Percentiles rank a stretch among this genome's conserved stretches.
phyloP scores from a whole-genome alignment of 2,797 vertebrate species.

The Coracias cyanogaster region DNA sequence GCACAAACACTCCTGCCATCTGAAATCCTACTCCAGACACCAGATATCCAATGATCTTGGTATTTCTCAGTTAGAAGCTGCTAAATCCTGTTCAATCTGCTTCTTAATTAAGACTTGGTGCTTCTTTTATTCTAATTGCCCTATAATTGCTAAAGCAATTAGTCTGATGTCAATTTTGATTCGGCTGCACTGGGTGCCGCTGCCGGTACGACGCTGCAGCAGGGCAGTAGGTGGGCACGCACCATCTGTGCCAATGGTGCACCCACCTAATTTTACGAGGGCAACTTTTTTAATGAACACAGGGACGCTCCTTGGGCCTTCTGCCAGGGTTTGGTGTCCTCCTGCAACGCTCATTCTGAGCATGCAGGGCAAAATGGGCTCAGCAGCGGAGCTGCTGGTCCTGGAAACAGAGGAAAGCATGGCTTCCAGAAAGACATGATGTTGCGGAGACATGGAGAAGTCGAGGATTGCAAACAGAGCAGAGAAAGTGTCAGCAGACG shows the following conservation, averaged over 20 bases:
- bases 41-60: neutral
- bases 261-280: neutral
- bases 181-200: neutral
- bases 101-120: conserved; percentile 66
- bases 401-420: neutral
- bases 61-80: conserved; percentile 58
- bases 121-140: conserved; percentile 69
- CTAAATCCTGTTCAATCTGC: conserved; percentile 69
- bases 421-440: neutral
- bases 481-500: neutral
- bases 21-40: conserved; percentile 41
- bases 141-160: conserved; percentile 70
- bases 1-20: conserved; percentile 13
- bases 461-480: neutral
- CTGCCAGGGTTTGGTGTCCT: neutral
- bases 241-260: neutral
- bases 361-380: neutral
- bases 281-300: neutral
- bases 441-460: neutral
- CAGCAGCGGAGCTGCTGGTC: neutral
- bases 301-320: neutral
- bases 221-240: conserved; percentile 11
- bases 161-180: conserved; percentile 31
- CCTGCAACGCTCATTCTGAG: neutral
- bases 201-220: neutral